Evolutionary conservation across 2,888 invertebrate species (phyloP).

Genomic region (Panorpa germanica): DNA sequence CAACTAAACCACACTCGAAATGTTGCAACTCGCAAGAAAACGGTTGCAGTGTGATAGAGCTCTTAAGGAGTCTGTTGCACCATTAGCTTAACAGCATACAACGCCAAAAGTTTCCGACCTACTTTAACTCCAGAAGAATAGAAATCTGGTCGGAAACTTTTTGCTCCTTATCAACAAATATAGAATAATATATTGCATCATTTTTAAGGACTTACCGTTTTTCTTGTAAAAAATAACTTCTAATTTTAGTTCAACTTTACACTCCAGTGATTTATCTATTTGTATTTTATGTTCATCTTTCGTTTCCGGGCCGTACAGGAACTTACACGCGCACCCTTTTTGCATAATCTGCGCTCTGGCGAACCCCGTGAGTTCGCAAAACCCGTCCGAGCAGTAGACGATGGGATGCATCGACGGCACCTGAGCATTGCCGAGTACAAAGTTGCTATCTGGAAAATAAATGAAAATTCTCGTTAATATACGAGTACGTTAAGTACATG

Average conservation of each 20-base stretch:
- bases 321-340: constrained; percentile 89
- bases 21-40: no score
- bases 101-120: no score
- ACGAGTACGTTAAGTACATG: constrained; percentile 4
- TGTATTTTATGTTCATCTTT: constrained; percentile 71
- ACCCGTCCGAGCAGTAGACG: constrained; percentile 92
- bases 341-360: constrained; percentile 92
- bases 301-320: constrained; percentile 82
- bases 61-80: no score
- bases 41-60: no score
- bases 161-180: no score
- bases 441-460: constrained; percentile 71
- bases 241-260: constrained; percentile 79
- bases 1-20: no score
- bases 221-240: constrained; percentile 93
- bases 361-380: constrained; percentile 89
- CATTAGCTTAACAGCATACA: no score
- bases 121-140: no score
- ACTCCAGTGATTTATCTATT: constrained; percentile 77
- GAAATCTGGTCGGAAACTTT: no score
- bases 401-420: constrained; percentile 75
- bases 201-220: constrained; percentile 65
- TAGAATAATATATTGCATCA: no score
- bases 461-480: constrained; percentile 4
- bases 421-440: constrained; percentile 89